Conservation (phyloP, 2,797 vertebrate species). For the Halcyon badia region DNA sequence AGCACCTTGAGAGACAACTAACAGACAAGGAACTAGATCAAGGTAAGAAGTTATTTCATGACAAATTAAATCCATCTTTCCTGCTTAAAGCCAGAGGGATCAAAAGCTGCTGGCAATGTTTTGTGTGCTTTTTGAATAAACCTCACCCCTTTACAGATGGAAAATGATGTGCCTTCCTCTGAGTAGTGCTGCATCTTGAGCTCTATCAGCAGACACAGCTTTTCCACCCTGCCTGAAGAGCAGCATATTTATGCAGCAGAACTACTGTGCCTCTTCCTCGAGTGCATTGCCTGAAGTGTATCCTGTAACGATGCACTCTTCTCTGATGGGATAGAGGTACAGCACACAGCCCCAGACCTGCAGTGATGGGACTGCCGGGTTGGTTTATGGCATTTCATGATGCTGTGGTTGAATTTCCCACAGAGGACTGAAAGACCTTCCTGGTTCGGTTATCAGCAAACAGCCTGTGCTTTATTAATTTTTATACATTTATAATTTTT, state of each 20-base stretch:
- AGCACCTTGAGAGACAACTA: constrained; percentile 90
- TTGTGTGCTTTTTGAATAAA: neutral
- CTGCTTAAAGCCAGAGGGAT: neutral
- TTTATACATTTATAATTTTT: no score
- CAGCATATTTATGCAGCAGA: neutral
- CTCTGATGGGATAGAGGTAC: neutral
- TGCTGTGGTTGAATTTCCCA: neutral
- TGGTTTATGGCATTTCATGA: neutral
- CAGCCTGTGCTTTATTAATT: neutral
- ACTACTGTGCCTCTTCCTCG: neutral
- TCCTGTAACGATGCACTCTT: neutral
- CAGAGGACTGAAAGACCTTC: neutral
- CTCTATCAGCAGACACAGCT: neutral
- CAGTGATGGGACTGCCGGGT: neutral
- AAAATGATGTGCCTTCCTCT: neutral
- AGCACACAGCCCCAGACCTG: neutral
- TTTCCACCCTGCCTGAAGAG: neutral
- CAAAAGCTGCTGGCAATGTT: neutral
- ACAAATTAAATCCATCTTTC: neutral
- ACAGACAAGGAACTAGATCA: constrained; percentile 85
- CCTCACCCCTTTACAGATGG: neutral
- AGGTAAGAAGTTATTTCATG: constrained; percentile 79
- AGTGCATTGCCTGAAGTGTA: neutral
- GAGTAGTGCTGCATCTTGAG: neutral
- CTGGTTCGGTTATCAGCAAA: neutral